These are phyloP conservation scores for Chironex yamaguchii DNA, from an alignment of 30 jellyfish, hydroid and myxozoan genomes.

Conservation along the genomic window DNA sequence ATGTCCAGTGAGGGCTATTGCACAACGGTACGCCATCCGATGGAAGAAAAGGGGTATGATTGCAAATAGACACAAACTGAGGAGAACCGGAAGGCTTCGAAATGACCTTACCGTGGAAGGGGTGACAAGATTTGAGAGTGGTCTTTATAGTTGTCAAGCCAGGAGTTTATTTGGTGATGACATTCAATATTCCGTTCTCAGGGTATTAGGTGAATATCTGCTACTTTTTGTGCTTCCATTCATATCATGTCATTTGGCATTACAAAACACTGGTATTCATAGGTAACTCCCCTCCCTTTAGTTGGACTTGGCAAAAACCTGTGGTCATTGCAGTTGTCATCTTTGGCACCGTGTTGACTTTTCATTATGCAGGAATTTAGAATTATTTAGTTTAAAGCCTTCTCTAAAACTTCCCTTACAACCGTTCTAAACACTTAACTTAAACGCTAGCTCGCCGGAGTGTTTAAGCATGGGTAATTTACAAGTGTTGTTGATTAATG, in stretches of 20 bases:
- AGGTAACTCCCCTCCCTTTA: too few relatives aligned
- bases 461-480: too few relatives aligned
- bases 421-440: too few relatives aligned
- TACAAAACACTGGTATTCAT: not conserved
- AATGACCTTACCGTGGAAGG: conserved; percentile 49
- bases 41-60: conserved; percentile 60
- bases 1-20: conserved; percentile 76
- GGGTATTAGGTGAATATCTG: conserved; percentile 37
- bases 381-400: too few relatives aligned
- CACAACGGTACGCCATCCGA: conserved; percentile 33
- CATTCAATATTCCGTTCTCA: conserved; percentile 44
- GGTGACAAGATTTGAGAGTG: conserved; percentile 40
- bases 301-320: too few relatives aligned
- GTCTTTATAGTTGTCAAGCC: conserved; percentile 59
- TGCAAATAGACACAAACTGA: conserved; percentile 20
- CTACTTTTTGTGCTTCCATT: not conserved
- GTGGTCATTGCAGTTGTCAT: too few relatives aligned
- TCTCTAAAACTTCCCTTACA: too few relatives aligned
- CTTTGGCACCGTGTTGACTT: too few relatives aligned
- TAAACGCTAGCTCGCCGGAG: too few relatives aligned
- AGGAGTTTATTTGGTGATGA: conserved; percentile 65
- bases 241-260: not conserved
- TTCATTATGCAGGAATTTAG: too few relatives aligned
- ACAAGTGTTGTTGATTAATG: too few relatives aligned
- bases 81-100: conserved; percentile 50